A percentile compares a stretch with the other conserved stretches of the same genome.
Conservation (phyloP, 2,113 vertebrate species). For the Cheilinus undulatus region DNA sequence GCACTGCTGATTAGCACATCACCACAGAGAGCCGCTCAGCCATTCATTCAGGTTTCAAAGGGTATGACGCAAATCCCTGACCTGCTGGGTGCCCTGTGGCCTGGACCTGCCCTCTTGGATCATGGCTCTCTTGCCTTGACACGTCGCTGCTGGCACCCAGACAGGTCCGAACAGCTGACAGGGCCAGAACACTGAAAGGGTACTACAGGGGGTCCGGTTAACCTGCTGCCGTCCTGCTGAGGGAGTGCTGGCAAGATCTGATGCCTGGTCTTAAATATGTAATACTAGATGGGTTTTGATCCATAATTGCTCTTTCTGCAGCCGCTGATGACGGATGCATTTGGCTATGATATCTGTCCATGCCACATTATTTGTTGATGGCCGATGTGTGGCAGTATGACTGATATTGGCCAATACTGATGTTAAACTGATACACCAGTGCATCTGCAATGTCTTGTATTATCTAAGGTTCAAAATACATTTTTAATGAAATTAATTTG, state of each 20-base stretch:
- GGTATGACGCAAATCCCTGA: constrained; percentile 73
- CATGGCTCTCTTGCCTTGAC: constrained; percentile 33
- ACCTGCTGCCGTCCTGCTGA: constrained; percentile 27
- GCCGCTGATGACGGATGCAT: too few species aligned
- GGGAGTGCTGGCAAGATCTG: constrained; percentile 2
- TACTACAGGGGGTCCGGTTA: constrained; percentile 16
- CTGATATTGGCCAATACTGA: too few species aligned
- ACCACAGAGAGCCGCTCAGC: constrained; percentile 47
- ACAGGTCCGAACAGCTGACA: constrained; percentile 48
- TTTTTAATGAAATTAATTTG: too few species aligned
- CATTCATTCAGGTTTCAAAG: constrained; percentile 72
- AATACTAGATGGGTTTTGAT: constrained; percentile 9
- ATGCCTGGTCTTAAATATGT: constrained; percentile 1
- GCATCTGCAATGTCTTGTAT: too few species aligned
- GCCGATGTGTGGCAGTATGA: too few species aligned
- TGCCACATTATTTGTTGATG: too few species aligned
- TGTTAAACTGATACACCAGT: too few species aligned
- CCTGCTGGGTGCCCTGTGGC: constrained; percentile 45
- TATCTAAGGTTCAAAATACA: too few species aligned
- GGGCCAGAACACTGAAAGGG: constrained; percentile 12
- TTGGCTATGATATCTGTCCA: too few species aligned
- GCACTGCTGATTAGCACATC: constrained; percentile 62
- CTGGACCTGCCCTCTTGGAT: constrained; percentile 51
- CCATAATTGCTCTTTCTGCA: constrained; percentile 14
- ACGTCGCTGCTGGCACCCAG: constrained; percentile 37